These are phyloP conservation scores for Tachyglossus aculeatus DNA, from an alignment of 2,797 vertebrate genomes.

Conservation along the genomic window DNA sequence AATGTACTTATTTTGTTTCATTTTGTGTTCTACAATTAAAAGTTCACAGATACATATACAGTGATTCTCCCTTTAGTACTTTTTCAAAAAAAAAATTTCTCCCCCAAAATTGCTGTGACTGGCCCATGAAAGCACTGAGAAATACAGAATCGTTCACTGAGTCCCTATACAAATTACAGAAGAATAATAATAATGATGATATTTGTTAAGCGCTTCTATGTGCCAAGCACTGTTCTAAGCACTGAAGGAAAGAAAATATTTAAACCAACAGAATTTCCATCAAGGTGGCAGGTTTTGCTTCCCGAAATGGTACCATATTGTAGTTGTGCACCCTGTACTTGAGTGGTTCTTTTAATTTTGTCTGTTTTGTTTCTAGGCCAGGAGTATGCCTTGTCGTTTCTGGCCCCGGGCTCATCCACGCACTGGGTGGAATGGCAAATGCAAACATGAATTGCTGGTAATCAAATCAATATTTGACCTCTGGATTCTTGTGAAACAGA, in stretches of 20 bases:
- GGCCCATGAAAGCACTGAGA: no score
- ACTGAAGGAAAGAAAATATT: no score
- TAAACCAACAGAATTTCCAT: neutral
- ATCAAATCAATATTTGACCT: constrained; percentile 20
- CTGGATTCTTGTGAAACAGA: no score
- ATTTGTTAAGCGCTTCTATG: no score
- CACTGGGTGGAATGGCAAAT: constrained; percentile 95
- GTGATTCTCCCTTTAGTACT: no score
- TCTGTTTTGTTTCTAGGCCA: constrained; percentile 77
- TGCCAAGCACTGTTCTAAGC: no score
- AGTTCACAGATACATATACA: no score
- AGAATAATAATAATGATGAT: neutral
- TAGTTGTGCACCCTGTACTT: neutral
- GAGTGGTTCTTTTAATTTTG: constrained; percentile 3
- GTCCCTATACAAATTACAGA: neutral
- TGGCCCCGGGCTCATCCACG: constrained; percentile 93
- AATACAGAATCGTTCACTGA: no score
- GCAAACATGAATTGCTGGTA: constrained; percentile 97
- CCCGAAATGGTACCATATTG: neutral
- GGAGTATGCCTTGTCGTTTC: constrained; percentile 94
- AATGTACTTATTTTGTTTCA: no score
- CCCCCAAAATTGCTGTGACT: no score
- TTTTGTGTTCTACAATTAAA: no score
- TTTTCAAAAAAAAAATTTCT: no score
- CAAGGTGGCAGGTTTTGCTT: neutral